Evolutionary conservation across 2,113 vertebrate species (phyloP).

Genomic region (Prinia subflava): DNA sequence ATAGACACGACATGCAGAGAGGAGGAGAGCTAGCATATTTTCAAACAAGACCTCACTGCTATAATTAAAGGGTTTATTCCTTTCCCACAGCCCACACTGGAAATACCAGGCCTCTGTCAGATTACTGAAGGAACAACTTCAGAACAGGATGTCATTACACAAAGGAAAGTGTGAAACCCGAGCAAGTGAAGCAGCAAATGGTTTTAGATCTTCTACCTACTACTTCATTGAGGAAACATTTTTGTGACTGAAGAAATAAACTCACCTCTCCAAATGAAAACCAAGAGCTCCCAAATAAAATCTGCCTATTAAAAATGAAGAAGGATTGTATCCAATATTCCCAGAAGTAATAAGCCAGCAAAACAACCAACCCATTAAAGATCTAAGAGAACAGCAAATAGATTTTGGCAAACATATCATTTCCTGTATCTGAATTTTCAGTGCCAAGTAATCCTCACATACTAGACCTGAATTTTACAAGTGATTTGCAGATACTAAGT

Average conservation of each 20-base stretch:
- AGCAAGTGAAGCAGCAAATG: constrained; percentile 6
- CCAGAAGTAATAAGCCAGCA: neutral
- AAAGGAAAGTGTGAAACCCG: constrained; percentile 45
- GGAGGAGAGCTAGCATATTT: neutral
- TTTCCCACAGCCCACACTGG: constrained; percentile 21
- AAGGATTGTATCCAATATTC: neutral
- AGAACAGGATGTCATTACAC: constrained; percentile 43
- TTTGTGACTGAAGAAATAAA: neutral
- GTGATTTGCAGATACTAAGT: neutral
- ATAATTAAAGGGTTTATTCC: constrained; percentile 24
- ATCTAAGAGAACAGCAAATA: neutral
- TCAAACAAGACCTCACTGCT: neutral
- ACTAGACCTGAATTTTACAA: neutral
- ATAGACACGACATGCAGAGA: neutral
- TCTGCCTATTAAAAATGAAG: neutral
- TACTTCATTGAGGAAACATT: neutral
- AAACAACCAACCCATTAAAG: neutral
- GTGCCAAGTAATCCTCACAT: neutral
- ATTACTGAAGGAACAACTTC: constrained; percentile 10
- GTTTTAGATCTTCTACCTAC: constrained; percentile 17
- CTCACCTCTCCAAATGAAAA: neutral
- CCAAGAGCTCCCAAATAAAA: constrained; percentile 17
- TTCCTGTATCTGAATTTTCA: constrained; percentile 18
- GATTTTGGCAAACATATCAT: neutral
- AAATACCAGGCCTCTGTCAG: constrained; percentile 24